phyloP scores from a whole-genome alignment of 2,113 vertebrate genomes.

The Poeciliopsis occidentalis region DNA sequence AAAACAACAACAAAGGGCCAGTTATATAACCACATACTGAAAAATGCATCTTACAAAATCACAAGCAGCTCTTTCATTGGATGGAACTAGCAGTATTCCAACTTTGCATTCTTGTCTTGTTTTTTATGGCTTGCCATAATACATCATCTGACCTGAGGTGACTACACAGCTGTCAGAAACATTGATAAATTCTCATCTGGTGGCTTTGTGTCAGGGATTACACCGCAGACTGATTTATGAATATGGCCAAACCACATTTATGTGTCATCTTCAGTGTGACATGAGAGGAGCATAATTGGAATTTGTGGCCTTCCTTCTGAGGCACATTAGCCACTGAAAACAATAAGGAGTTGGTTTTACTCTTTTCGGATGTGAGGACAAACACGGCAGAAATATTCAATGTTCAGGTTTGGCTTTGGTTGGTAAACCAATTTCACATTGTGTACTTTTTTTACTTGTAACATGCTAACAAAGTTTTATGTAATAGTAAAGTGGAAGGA shows the following conservation, averaged over 20 bases:
- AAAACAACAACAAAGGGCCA: no score
- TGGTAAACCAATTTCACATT: constrained; percentile 1
- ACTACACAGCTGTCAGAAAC: constrained; percentile 39
- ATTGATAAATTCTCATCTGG: constrained; percentile 27
- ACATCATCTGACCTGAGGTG: constrained; percentile 36
- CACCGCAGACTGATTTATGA: constrained; percentile 54
- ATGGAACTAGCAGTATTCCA: constrained; percentile 7
- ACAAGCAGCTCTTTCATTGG: no score
- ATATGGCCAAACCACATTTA: constrained; percentile 40
- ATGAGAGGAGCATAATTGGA: constrained; percentile 60
- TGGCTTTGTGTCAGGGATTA: constrained; percentile 28
- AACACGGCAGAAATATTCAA: constrained; percentile 23
- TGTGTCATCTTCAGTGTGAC: constrained; percentile 63
- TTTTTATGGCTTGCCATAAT: constrained; percentile 12
- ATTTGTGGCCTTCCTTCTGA: constrained; percentile 60
- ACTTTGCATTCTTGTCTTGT: constrained; percentile 2
- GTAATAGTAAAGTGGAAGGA: neutral
- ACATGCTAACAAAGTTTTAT: neutral
- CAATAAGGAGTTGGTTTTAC: constrained; percentile 32
- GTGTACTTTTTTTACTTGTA: neutral
- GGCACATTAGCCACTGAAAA: constrained; percentile 41
- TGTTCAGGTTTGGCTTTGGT: constrained; percentile 2
- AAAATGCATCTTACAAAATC: no score
- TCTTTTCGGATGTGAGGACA: constrained; percentile 7
- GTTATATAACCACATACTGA: no score